Conservation (phyloP, 2,797 vertebrate genomes). For the Naso thynnoides region DNA sequence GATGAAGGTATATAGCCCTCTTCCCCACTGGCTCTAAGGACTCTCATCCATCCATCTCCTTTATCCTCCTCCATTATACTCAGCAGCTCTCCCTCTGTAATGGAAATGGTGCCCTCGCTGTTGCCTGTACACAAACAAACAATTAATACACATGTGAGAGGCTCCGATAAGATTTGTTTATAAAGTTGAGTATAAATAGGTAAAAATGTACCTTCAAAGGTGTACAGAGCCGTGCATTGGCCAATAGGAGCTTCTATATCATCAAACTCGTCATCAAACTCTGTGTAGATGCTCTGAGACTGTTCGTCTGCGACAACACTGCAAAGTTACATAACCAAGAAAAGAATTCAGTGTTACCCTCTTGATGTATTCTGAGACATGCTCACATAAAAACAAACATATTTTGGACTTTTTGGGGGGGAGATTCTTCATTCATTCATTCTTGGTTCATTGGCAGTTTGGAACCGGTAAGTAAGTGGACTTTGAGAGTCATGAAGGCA, state of each 20-base stretch:
- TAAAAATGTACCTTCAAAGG: slow-evolving; percentile 84
- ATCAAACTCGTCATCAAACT: slow-evolving; percentile 90
- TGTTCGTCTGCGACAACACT: slow-evolving; percentile 71
- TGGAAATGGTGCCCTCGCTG: slow-evolving; percentile 89
- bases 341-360: no score
- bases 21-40: slow-evolving; percentile 82
- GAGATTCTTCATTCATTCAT: no score
- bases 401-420: no score
- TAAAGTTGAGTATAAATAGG: not conserved
- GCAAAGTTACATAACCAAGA: not conserved
- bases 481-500: no score
- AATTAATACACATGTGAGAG: not conserved
- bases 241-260: slow-evolving; percentile 82
- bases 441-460: no score
- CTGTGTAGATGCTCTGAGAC: slow-evolving; percentile 79
- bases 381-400: no score
- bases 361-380: no score
- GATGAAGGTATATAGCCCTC: slow-evolving; percentile 92
- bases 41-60: slow-evolving; percentile 91
- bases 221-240: slow-evolving; percentile 88
- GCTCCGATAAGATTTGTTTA: not conserved
- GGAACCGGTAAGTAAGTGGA: no score
- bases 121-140: slow-evolving; percentile 73
- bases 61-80: slow-evolving; percentile 89
- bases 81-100: slow-evolving; percentile 86